Base-by-base conservation (phyloP, 2,797 vertebrate genomes). In the Mionectes olivaceus region DNA sequence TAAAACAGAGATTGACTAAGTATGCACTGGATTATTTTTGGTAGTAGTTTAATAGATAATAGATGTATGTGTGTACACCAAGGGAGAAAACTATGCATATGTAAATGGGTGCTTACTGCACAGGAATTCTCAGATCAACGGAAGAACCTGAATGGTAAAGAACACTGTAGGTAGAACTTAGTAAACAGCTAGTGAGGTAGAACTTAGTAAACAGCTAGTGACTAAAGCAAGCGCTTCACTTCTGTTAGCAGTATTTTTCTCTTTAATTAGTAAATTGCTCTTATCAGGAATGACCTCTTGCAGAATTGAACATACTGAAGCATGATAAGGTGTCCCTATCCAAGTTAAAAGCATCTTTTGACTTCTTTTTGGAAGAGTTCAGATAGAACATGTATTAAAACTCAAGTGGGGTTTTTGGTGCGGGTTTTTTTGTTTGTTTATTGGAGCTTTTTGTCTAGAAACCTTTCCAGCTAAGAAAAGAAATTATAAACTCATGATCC, bases 361-460 rank as follows among this genome's bases (percentile, higher is more conserved):
- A 10, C 7, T 63, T 80, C 5, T 41, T 82, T 75, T 73, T 73
- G 9, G 6, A 63, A 27, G 23, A 59, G 12, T 57, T 76, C 22
- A 18, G 10, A 5, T 37, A 46, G 24, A 39, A 7, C 30, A 19
- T 50, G 1, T 27, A n/a, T 77, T 32, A 41, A 80, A 85, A n/a
- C 3, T 2, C 1, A n/a, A 24, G 14, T 57, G 5, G 1, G 10
- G 24, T 13, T 32, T 53, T 53, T 19, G 11, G 19, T 53, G 28
- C 19, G 19, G 30, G 52, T 53, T 53, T 7, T 55, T n/a, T 55
- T n/a, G 19, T 55, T 56, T 56, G 21, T 55, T 55, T n/a, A 13
- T 55, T 33, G 13, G 53, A 23, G 28, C 28, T 52, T 32, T 43
- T 41, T 30, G 19, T 30, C 23, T 77, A 27, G 69, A 61, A 86